Percentiles rank a stretch among this genome's conserved stretches.
Evolutionary conservation across 2,797 vertebrate species (phyloP).

Genomic region (Dipus sagitta): DNA sequence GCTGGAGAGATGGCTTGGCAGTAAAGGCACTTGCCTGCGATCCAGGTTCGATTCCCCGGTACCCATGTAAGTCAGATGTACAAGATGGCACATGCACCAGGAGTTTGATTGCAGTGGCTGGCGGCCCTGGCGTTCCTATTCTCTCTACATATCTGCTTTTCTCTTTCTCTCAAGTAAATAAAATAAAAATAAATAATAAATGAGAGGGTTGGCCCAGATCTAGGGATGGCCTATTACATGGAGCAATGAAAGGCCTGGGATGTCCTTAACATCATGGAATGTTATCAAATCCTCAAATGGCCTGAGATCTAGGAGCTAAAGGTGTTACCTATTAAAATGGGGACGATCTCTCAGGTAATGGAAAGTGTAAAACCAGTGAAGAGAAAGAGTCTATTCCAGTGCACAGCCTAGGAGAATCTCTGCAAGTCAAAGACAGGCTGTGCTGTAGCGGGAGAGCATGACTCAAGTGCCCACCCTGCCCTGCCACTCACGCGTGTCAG

Average conservation of each 20-base stretch:
- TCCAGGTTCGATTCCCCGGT: too few species aligned
- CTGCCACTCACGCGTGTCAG: not conserved
- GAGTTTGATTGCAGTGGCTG: too few species aligned
- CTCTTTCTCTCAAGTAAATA: too few species aligned
- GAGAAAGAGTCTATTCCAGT: not conserved
- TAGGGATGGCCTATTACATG: not conserved
- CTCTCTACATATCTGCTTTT: too few species aligned
- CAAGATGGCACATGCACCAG: too few species aligned
- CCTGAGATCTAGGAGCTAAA: not conserved
- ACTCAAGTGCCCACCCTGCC: not conserved
- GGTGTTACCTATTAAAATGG: not conserved
- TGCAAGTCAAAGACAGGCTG: not conserved
- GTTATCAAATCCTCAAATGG: rapidly evolving
- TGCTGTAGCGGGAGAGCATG: not conserved
- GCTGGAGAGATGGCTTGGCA: too few species aligned
- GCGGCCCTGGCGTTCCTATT: too few species aligned
- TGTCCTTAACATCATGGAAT: not conserved
- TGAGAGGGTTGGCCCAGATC: not conserved
- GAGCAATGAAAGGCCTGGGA: rapidly evolving
- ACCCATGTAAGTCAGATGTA: too few species aligned
- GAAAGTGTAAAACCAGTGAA: not conserved
- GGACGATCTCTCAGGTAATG: not conserved
- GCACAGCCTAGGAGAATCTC: not conserved
- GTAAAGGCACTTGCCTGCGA: too few species aligned
- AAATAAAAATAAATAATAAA: not conserved